A percentile compares a stretch with the other conserved stretches of the same genome.
Conservation (phyloP, 2,888 invertebrate species). For the Cataglyphis cursor region DNA sequence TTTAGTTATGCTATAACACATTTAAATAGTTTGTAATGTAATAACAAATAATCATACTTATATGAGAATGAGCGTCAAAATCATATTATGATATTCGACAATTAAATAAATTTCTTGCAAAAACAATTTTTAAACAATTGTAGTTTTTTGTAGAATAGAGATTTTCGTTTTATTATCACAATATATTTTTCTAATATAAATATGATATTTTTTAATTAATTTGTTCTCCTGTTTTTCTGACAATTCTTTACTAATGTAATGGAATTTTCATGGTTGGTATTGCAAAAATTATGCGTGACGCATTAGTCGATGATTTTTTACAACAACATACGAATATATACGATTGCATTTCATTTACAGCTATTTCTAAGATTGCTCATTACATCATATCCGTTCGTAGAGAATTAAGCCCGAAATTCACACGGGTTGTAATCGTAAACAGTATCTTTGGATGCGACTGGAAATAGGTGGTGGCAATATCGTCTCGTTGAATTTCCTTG, state of each 20-base stretch:
- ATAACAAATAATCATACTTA: too few relatives aligned
- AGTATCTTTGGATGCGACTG: slow-evolving; percentile 54
- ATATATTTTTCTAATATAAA: neutral
- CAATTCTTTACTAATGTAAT: neutral
- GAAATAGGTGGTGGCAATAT: slow-evolving; percentile 46
- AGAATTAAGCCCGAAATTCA: slow-evolving; percentile 70
- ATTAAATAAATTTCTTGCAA: too few relatives aligned
- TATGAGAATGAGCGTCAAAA: too few relatives aligned
- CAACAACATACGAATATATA: slow-evolving; percentile 13
- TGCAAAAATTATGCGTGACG: neutral
- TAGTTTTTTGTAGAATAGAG: neutral
- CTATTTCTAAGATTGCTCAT: slow-evolving; percentile 54
- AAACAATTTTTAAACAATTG: neutral
- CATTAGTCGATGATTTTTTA: slow-evolving; percentile 36
- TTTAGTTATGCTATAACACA: too few relatives aligned
- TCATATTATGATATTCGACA: too few relatives aligned
- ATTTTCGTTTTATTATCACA: neutral
- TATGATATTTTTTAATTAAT: neutral
- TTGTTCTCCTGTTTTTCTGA: neutral
- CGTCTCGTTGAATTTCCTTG: slow-evolving; percentile 63
- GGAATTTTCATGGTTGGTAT: neutral
- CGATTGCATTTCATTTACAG: slow-evolving; percentile 67
- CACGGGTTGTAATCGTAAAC: slow-evolving; percentile 76
- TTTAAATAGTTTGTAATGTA: too few relatives aligned
- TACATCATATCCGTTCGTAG: slow-evolving; percentile 39